These are phyloP conservation scores for Cyprinodon tularosa DNA, from an alignment of 2,113 vertebrate genomes.

Conservation along the genomic window DNA sequence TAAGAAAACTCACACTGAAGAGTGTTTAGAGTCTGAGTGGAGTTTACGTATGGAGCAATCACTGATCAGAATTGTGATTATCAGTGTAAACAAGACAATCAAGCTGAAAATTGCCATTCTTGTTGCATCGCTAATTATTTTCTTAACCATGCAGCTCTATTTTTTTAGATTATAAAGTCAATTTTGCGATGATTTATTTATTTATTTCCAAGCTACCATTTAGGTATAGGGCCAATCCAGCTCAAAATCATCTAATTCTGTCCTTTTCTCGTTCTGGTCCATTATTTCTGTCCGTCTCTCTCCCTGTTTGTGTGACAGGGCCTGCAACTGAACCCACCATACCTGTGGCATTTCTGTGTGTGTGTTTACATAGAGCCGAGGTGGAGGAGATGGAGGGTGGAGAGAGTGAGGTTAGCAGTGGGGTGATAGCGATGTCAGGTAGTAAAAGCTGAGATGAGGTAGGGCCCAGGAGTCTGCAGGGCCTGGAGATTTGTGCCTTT, in stretches of 20 bases:
- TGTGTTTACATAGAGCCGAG: conserved; percentile 38
- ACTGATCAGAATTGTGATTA: background rate
- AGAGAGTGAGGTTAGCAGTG: conserved; percentile 66
- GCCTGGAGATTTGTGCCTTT: conserved; percentile 70
- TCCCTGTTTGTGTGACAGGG: conserved; percentile 9
- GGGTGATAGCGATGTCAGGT: conserved; percentile 77
- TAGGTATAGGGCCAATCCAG: background rate
- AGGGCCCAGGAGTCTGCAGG: conserved; percentile 61
- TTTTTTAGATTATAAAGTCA: background rate
- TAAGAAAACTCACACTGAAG: no score
- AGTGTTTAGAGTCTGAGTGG: background rate
- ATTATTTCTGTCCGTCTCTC: background rate
- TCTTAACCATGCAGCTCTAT: background rate
- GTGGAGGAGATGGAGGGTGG: conserved; percentile 31
- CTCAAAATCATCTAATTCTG: background rate
- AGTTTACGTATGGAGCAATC: background rate
- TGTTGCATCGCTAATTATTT: background rate
- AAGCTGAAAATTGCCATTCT: background rate
- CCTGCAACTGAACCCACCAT: conserved; percentile 14
- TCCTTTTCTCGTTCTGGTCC: background rate
- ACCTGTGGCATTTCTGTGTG: conserved; percentile 54
- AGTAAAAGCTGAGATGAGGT: conserved; percentile 78
- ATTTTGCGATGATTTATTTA: background rate
- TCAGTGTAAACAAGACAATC: background rate
- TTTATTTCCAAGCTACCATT: background rate